A percentile compares a stretch with the other conserved stretches of the same genome.
These are phyloP conservation scores for Pteruthius melanotis DNA, from an alignment of 2,113 vertebrate genomes.

Conservation along the genomic window DNA sequence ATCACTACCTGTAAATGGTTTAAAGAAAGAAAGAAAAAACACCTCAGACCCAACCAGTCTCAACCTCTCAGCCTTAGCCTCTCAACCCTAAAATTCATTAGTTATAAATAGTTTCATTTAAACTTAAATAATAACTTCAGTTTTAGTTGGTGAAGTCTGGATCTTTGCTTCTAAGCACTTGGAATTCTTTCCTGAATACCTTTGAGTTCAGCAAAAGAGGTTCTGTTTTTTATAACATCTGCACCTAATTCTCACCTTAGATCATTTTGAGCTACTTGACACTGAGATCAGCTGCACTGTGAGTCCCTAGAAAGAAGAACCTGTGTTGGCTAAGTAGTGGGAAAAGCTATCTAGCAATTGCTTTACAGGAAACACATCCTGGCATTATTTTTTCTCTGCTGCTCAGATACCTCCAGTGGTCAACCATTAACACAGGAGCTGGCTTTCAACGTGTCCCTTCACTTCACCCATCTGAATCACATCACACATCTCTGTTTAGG, in stretches of 20 bases:
- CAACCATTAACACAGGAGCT: not conserved
- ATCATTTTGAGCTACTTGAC: not conserved
- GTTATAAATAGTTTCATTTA: not conserved
- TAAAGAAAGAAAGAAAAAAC: not conserved
- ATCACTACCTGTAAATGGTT: not conserved
- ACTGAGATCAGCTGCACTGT: not conserved
- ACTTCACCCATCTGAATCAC: not conserved
- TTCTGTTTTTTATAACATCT: not conserved
- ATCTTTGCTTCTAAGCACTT: not conserved
- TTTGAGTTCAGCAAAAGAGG: not conserved
- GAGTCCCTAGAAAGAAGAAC: not conserved
- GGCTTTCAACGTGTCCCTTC: not conserved
- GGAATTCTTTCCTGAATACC: not conserved
- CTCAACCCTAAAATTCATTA: not conserved
- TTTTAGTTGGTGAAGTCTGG: not conserved
- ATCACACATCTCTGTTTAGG: conserved; percentile 39
- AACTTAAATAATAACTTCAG: not conserved
- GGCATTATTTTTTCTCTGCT: not conserved
- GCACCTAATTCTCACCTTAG: not conserved
- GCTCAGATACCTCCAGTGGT: not conserved
- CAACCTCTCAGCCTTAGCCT: too few relatives aligned
- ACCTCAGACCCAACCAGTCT: not conserved
- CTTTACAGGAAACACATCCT: not conserved
- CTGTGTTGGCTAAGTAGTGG: not conserved
- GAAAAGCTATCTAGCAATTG: not conserved